Conservation (phyloP, 2,888 invertebrate species). For the Drosophila buzzatii region DNA sequence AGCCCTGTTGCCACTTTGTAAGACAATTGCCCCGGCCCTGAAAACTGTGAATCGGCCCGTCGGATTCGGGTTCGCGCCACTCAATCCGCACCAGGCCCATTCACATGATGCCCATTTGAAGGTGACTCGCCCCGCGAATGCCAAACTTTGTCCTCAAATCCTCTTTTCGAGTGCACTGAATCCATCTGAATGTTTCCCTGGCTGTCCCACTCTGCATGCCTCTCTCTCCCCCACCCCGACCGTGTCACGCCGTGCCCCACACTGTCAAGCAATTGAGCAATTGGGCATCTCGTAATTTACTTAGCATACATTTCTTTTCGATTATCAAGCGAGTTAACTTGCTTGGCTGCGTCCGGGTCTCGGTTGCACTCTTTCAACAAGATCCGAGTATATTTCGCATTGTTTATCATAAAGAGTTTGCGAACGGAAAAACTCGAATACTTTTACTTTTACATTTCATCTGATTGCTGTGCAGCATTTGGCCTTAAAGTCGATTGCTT, state of each 20-base stretch:
- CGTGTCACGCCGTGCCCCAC: neutral
- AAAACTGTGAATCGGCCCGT: conserved; percentile 6
- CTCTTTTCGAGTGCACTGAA: conserved; percentile 40
- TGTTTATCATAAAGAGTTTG: neutral
- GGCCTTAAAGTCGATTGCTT: neutral
- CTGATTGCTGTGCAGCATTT: neutral
- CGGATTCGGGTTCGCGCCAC: conserved; percentile 12
- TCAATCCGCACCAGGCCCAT: conserved; percentile 1
- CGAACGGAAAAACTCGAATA: neutral
- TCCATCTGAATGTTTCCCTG: conserved; percentile 30
- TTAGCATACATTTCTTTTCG: conserved; percentile 30
- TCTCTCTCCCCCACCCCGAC: conserved; percentile 6
- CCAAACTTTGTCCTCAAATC: conserved; percentile 27
- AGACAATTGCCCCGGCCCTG: conserved; percentile 62
- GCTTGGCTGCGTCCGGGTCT: neutral
- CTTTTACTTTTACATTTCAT: neutral
- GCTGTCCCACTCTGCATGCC: neutral
- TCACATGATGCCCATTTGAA: conserved; percentile 34
- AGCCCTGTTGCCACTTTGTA: conserved; percentile 73
- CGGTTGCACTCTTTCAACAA: neutral
- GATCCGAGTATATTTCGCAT: neutral
- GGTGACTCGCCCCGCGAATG: conserved; percentile 27
- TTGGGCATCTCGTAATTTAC: conserved; percentile 46
- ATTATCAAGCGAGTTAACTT: conserved; percentile 17
- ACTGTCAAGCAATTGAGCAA: conserved; percentile 52